A percentile compares a stretch with the other conserved stretches of the same genome.
These are phyloP conservation scores for Cryptops parisi DNA, from an alignment of 2,888 invertebrate species.

Conservation along the genomic window DNA sequence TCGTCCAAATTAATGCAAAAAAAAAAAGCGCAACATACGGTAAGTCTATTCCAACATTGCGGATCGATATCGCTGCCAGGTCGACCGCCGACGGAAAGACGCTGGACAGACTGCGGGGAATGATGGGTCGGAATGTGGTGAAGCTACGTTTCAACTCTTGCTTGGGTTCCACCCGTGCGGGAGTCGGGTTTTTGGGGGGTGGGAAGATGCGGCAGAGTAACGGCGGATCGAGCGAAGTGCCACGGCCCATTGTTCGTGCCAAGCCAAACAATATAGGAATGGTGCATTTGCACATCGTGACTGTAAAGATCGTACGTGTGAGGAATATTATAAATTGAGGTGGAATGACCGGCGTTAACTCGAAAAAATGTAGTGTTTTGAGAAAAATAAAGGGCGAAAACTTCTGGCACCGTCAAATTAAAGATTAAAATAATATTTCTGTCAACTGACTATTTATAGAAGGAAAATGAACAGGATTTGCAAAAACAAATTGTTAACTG, in stretches of 20 bases:
- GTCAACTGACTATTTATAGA: too few species aligned
- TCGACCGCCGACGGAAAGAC: conserved; percentile 21
- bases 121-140: conserved; percentile 54
- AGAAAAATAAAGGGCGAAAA: too few species aligned
- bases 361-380: too few species aligned
- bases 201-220: conserved; percentile 74
- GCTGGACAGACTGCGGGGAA: conserved; percentile 71
- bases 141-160: conserved; percentile 32
- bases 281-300: conserved; percentile 68
- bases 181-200: conserved; percentile 47
- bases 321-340: conserved; percentile 18
- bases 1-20: neutral
- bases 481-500: too few species aligned
- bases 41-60: conserved; percentile 20
- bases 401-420: too few species aligned
- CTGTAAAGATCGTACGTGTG: conserved; percentile 28
- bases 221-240: conserved; percentile 59
- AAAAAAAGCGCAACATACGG: conserved; percentile 6
- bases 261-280: conserved; percentile 78
- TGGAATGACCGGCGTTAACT: too few species aligned
- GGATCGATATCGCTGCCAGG: conserved; percentile 14
- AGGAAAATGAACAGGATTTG: too few species aligned
- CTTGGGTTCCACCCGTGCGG: conserved; percentile 20
- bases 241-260: conserved; percentile 80
- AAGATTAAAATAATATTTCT: too few species aligned